Percentiles rank a stretch among this genome's conserved stretches.
Conservation (phyloP, 2,888 invertebrate species). For the Conus canariensis region DNA sequence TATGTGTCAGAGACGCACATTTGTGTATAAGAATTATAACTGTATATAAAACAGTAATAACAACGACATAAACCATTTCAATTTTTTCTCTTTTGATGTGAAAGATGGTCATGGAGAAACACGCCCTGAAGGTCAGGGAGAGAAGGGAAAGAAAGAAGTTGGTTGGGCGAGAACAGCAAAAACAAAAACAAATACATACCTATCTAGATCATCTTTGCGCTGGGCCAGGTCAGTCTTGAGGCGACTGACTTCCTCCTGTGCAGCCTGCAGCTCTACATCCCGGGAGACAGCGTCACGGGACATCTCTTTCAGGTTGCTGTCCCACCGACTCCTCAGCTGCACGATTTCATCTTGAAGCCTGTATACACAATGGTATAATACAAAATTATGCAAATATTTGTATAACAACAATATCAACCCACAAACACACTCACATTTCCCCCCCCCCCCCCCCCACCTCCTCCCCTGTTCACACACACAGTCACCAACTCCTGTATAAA, state of each 20-base stretch:
- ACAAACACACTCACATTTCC: neutral
- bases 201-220: slow-evolving; percentile 72
- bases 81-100: no score
- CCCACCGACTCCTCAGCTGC: slow-evolving; percentile 67
- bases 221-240: slow-evolving; percentile 68
- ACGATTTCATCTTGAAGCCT: slow-evolving; percentile 69
- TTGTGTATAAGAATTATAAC: no score
- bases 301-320: slow-evolving; percentile 66
- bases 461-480: neutral
- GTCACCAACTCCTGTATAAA: neutral
- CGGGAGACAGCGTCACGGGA: slow-evolving; percentile 65
- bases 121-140: no score
- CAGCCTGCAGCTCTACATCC: slow-evolving; percentile 68
- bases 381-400: no score
- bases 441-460: neutral
- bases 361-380: neutral
- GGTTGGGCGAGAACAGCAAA: no score
- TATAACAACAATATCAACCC: neutral
- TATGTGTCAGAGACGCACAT: no score
- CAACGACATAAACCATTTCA: no score
- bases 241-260: slow-evolving; percentile 66
- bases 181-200: slow-evolving; percentile 53
- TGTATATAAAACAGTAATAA: no score
- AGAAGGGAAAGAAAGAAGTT: no score
- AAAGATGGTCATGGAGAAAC: no score